A percentile compares a stretch with the other conserved stretches of the same genome.
These are phyloP conservation scores for Celastrina argiolus DNA, from an alignment of 2,888 invertebrate genomes.

Conservation along the genomic window DNA sequence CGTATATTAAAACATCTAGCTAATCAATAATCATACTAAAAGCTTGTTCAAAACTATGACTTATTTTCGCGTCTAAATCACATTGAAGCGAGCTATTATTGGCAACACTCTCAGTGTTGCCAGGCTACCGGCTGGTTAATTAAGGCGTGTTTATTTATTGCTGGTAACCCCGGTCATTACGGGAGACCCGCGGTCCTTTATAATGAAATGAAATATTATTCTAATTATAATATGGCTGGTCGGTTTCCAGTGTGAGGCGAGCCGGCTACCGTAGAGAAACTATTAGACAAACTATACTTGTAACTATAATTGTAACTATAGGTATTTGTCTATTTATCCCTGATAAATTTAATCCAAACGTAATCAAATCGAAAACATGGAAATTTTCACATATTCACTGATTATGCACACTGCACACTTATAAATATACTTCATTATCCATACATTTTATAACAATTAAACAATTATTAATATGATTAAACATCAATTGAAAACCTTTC, in stretches of 20 bases:
- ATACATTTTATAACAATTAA: too few species aligned
- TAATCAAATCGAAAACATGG: too few species aligned
- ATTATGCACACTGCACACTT: too few species aligned
- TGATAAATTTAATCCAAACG: too few species aligned
- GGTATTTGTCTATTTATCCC: too few species aligned
- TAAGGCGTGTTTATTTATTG: conserved; percentile 20
- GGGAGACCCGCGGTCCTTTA: not conserved
- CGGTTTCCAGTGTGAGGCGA: not conserved
- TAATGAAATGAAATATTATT: not conserved
- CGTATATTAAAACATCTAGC: too few species aligned
- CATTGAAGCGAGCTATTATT: conserved; percentile 18
- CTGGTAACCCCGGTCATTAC: conserved; percentile 13
- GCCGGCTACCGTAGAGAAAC: not conserved
- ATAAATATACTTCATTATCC: too few species aligned
- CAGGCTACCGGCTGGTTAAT: conserved; percentile 20
- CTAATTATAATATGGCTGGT: not conserved
- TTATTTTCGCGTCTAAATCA: conserved; percentile 16
- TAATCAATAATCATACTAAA: too few species aligned
- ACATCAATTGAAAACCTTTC: too few species aligned
- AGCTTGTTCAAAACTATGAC: not conserved
- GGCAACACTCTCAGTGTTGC: conserved; percentile 12
- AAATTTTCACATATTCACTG: too few species aligned
- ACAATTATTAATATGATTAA: too few species aligned
- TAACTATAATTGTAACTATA: too few species aligned
- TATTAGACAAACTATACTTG: not conserved